Conservation (phyloP, 2,888 invertebrate genomes). For the Eutolmus rufibarbis region DNA sequence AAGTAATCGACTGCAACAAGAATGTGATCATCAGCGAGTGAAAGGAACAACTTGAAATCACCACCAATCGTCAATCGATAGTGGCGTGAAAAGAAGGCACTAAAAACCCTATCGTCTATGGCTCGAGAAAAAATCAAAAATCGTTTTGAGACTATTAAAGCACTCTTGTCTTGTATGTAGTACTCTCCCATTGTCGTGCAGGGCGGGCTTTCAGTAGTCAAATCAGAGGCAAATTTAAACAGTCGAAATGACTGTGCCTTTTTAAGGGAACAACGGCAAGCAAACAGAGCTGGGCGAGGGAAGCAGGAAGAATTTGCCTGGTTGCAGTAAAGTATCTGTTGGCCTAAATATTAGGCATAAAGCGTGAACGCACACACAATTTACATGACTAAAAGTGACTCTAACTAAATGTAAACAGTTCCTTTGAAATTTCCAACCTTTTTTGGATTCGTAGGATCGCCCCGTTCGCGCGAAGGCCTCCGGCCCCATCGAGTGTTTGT, state of each 20-base stretch:
- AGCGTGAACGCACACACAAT: background rate
- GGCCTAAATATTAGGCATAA: constrained; percentile 23
- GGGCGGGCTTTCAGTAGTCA: background rate
- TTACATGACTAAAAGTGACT: background rate
- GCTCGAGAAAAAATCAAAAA: background rate
- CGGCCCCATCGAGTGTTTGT: background rate
- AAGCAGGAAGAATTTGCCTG: background rate
- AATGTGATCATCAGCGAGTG: background rate
- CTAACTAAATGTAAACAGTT: background rate
- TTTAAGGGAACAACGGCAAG: background rate
- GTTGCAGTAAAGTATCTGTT: background rate
- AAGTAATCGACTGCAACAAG: background rate
- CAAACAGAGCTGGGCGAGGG: background rate
- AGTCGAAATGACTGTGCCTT: background rate
- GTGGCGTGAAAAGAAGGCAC: background rate
- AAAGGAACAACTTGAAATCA: background rate
- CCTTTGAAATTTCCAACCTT: constrained; percentile 4
- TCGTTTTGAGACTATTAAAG: background rate
- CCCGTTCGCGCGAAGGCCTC: background rate
- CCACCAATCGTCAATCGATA: background rate
- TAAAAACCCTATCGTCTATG: background rate
- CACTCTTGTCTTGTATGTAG: background rate
- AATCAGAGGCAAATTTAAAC: background rate
- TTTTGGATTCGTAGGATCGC: background rate
- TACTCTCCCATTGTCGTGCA: background rate